Evolutionary conservation across 2,888 invertebrate genomes (phyloP).

Genomic region (Venusia cambrica): DNA sequence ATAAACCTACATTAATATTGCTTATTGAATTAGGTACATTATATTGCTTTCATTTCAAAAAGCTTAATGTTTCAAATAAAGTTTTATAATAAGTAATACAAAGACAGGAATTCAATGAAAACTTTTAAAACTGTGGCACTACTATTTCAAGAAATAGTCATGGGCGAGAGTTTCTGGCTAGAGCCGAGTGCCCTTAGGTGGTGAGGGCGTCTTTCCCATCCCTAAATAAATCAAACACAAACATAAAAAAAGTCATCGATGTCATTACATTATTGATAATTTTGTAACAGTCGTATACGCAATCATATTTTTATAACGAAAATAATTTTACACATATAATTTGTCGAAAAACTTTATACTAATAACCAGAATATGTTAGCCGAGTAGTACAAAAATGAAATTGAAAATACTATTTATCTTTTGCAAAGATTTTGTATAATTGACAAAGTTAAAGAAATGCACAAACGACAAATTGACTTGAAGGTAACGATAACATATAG

Average conservation of each 20-base stretch:
- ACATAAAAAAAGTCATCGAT: conserved; percentile 1
- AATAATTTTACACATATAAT: conserved; percentile 6
- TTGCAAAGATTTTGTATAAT: conserved; percentile 54
- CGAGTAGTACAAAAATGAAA: conserved; percentile 15
- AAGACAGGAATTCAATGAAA: conserved; percentile 22
- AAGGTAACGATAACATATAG: conserved; percentile 63
- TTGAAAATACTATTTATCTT: conserved; percentile 36
- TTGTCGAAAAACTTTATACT: conserved; percentile 15
- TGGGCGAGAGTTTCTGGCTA: conserved; percentile 52
- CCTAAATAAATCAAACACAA: neutral
- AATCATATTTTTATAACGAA: conserved; percentile 10
- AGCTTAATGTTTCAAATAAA: conserved; percentile 52
- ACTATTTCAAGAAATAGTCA: conserved; percentile 59
- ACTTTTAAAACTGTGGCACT: conserved; percentile 57
- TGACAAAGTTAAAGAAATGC: conserved; percentile 68
- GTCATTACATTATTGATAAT: too few species aligned
- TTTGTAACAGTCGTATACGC: too few species aligned
- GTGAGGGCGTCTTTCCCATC: conserved; percentile 7
- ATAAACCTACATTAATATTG: conserved; percentile 68
- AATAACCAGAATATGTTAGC: conserved; percentile 12
- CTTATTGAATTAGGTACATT: conserved; percentile 70
- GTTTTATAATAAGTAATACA: conserved; percentile 27
- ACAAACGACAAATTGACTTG: conserved; percentile 66
- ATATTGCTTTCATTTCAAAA: conserved; percentile 71
- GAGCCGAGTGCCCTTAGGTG: conserved; percentile 50